Evolutionary conservation across 2,888 invertebrate genomes (phyloP).

Genomic region (Unio pictorum): DNA sequence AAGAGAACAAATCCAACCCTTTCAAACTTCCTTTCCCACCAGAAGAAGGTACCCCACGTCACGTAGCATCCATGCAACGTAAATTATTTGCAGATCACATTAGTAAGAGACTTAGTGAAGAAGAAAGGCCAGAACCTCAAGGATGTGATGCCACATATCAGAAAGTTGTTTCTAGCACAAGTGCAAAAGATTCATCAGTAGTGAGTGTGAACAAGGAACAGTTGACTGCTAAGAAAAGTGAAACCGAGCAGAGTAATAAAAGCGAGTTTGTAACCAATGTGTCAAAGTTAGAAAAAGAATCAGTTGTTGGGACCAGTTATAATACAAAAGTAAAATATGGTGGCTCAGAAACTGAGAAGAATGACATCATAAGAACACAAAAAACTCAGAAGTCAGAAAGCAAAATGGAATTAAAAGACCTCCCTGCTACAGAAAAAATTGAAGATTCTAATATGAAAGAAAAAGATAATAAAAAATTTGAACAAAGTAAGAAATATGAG

Average conservation of each 20-base stretch:
- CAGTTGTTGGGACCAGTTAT: too few relatives aligned
- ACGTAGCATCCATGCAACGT: conserved; percentile 47
- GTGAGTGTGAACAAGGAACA: not conserved
- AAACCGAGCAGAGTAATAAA: too few relatives aligned
- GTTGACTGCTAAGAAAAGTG: too few relatives aligned
- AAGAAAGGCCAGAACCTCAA: conserved; percentile 35
- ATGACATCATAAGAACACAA: not conserved
- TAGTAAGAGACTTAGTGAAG: conserved; percentile 25
- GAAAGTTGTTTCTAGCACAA: too few relatives aligned
- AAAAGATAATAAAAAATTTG: conserved; percentile 1
- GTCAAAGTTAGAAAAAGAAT: too few relatives aligned
- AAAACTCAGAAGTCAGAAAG: not conserved
- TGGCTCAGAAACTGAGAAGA: not conserved
- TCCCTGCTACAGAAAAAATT: conserved; percentile 7
- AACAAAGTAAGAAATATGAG: not conserved
- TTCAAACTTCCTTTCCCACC: conserved; percentile 53
- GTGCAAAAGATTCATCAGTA: not conserved
- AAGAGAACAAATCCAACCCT: conserved; percentile 39
- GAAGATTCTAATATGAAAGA: conserved; percentile 5
- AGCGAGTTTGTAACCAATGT: too few relatives aligned
- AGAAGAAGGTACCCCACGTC: conserved; percentile 46
- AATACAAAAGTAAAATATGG: conserved; percentile 3
- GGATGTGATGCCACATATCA: conserved; percentile 10
- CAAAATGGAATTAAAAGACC: conserved; percentile 2
- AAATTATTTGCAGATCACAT: conserved; percentile 49